Conservation (phyloP, 2,113 vertebrate genomes). For the Pipa parva region DNA sequence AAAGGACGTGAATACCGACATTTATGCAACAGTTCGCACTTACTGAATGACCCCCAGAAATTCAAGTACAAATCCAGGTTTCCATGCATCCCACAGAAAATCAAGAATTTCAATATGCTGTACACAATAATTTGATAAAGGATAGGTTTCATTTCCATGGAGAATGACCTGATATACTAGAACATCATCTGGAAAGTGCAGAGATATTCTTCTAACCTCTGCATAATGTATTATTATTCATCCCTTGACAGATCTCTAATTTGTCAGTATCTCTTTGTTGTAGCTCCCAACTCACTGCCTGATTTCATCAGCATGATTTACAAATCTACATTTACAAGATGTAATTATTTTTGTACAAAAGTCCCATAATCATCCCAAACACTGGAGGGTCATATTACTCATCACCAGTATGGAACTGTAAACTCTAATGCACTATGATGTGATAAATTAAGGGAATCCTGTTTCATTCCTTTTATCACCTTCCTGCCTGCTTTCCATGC, state of each 20-base stretch:
- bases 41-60: too few species aligned
- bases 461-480: constrained; percentile 38
- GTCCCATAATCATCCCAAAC: constrained; percentile 34
- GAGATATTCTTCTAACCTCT: too few species aligned
- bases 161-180: too few species aligned
- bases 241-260: constrained; percentile 31
- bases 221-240: constrained; percentile 16
- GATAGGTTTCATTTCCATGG: too few species aligned
- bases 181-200: background rate
- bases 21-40: too few species aligned
- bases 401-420: constrained; percentile 16
- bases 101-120: too few species aligned
- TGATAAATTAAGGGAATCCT: constrained; percentile 26
- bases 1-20: too few species aligned
- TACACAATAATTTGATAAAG: too few species aligned
- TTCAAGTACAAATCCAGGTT: too few species aligned
- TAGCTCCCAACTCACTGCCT: background rate
- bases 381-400: constrained; percentile 24
- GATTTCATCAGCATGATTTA: constrained; percentile 36
- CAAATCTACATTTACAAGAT: constrained; percentile 41
- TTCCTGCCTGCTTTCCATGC: constrained; percentile 25
- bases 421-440: constrained; percentile 31
- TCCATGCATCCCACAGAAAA: too few species aligned
- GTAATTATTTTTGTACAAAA: constrained; percentile 35
- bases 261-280: constrained; percentile 34